Base-by-base conservation (phyloP, 2,113 vertebrate genomes). In the Oreochromis niloticus region DNA sequence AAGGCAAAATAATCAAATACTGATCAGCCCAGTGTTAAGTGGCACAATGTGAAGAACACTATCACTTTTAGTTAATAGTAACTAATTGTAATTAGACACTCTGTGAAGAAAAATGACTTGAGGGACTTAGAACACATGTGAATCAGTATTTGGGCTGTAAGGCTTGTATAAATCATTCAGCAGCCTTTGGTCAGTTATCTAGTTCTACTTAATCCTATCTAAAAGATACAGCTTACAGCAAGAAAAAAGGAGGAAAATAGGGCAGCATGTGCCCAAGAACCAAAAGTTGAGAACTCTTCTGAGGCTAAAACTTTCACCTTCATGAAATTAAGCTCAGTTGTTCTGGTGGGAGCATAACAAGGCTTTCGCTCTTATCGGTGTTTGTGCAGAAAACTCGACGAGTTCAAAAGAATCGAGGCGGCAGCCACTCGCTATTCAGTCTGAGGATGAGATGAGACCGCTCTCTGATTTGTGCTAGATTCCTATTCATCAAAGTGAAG, bases 371-470 rank as follows among this genome's bases (percentile, higher is more conserved):
- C 48, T 83, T 75, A 14, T 4, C 16, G 19, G 11, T 55, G 83
- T 87, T 81, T 88, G 39, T 68, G 86, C 55, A 78, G 80, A 88
- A 92, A 90, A 59, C 68, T 54, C 22, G 14, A 82, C 19, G 12
- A 79, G 55, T 82, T 90, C 85, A 92, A 90, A 93, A 89, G 87
- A 88, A 80, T 6, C 68, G 71, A 84, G 32, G 73, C 81, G 24
- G 87, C 81, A 75, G 85, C 82, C 52, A 50, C 92, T 85, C 83
- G 3, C 80, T 63, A 81, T 91, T 92, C 73, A 91, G 84, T 81
- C 52, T 52, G 87, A 79, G 79, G 90, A 91, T 84, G 90, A 92
- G 89, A 90, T 81, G 89, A 92, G 89, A 87, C 88, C 8, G 11
- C 41, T 39, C 84, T 85, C 80, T 85, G 87, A 93, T 90, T 91